Conservation (phyloP, 2,888 invertebrate species). For the Drosophila picticornis region DNA sequence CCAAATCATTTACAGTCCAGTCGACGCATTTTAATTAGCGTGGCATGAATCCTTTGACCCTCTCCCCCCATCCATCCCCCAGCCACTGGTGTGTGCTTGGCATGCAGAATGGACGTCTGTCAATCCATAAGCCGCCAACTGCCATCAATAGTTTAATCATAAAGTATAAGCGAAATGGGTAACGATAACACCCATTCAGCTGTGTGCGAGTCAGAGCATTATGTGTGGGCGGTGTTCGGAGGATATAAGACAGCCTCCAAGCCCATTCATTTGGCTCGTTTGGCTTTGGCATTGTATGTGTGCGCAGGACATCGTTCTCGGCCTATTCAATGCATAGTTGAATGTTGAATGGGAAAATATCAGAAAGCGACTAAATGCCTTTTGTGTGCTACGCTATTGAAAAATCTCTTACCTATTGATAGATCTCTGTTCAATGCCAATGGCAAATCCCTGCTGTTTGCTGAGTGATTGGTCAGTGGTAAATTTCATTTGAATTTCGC, state of each 20-base stretch:
- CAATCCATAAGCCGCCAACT: conserved; percentile 53
- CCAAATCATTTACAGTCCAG: conserved; percentile 52
- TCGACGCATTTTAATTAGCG: conserved; percentile 72
- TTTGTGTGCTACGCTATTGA: conserved; percentile 63
- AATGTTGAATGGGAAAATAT: conserved; percentile 66
- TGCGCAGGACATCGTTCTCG: conserved; percentile 25
- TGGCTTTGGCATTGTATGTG: conserved; percentile 35
- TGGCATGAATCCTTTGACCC: conserved; percentile 51
- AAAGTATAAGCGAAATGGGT: conserved; percentile 62
- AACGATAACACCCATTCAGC: conserved; percentile 69
- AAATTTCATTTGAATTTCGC: conserved; percentile 47
- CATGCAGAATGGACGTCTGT: conserved; percentile 67
- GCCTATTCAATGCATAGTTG: conserved; percentile 67
- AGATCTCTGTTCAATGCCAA: conserved; percentile 21
- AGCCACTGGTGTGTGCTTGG: conserved; percentile 10
- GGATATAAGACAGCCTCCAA: conserved; percentile 35
- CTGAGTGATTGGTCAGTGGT: conserved; percentile 49
- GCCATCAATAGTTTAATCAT: conserved; percentile 76
- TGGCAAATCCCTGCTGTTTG: conserved; percentile 10
- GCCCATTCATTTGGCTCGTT: conserved; percentile 51
- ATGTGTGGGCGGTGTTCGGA: conserved; percentile 3
- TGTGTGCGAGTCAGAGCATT: conserved; percentile 10
- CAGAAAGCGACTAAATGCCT: conserved; percentile 75
- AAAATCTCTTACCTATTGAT: conserved; percentile 67
- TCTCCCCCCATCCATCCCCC: background rate